Evolutionary conservation across 2,888 invertebrate species (phyloP), one percentile per base, ranked within the genome.

Genomic region (Byasa hedistus): DNA sequence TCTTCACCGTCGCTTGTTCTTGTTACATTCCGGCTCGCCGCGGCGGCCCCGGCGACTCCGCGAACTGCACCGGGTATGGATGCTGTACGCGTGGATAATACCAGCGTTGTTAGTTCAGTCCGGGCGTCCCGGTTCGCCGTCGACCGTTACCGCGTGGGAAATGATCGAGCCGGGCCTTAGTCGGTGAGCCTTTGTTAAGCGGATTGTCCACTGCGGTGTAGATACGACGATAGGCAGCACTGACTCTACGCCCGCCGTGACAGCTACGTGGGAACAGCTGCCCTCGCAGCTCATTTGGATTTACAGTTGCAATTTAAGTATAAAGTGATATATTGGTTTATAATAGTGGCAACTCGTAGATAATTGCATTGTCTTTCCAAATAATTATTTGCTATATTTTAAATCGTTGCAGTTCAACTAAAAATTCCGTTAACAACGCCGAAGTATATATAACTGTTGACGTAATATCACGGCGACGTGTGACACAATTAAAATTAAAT

Each of bases 91-190:
- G 73, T 77, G 79, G 79, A 80, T 80, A 78, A 81, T 82, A 84
- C 82, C 85, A 85, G 78, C 82, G 80, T 83, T 83, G 85, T 86
- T 84, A 86, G 84, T 87, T 84, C 85, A 85, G 39, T 85, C 85
- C 84, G 86, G 84, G 85, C 84, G 85, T 87, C 84, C 80, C 80
- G 79, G 82, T 83, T 83, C 84, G 83, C 83, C 81, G 75, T 78
- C 82, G 83, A 87, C 91, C 90, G 91, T 90, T 91, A 91, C 84
- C 86, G 85, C 91, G 91, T 91, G 91, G 91, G 91, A 91, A 90
- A 87, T 87, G 87, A 87, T 88, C 86, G 87, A 86, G 84, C 81
- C 85, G 80, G 79, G 79, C 78, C 79, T 73, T 75, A 78, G 76
- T 81, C 77, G 85, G 86, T 81, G 81, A 84, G 82, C 86, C 90